Percentiles rank a stretch among this genome's conserved stretches.
Evolutionary conservation across 2,888 invertebrate species (phyloP).

Genomic region (Agonum fuliginosum): DNA sequence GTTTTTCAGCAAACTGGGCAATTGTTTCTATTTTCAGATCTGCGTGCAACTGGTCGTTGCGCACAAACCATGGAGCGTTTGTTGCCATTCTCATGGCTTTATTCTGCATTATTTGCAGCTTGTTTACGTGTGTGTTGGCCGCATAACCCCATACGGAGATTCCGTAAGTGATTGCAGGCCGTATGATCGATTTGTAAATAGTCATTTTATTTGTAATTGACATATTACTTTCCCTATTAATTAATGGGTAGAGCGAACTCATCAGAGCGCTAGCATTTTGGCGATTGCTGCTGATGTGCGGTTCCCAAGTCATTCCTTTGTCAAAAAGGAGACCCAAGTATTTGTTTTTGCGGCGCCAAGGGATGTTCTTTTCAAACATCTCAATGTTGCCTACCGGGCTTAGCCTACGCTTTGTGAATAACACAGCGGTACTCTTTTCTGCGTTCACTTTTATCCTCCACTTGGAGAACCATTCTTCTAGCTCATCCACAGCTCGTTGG

Average conservation of each 20-base stretch:
- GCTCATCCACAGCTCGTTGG: background rate
- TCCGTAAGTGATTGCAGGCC: too few relatives aligned
- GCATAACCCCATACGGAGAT: too few relatives aligned
- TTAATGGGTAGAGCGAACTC: background rate
- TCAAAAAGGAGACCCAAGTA: background rate
- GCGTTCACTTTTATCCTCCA: slow-evolving; percentile 60
- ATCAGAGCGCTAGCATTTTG: background rate
- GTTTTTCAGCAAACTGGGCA: background rate
- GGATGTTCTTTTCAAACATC: background rate
- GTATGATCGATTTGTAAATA: too few relatives aligned
- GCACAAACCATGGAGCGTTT: slow-evolving; percentile 3
- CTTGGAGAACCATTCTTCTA: slow-evolving; percentile 44
- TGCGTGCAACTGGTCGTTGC: background rate
- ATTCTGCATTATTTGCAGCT: too few relatives aligned
- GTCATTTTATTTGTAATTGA: too few relatives aligned
- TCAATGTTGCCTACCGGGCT: background rate
- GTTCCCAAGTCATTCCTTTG: background rate
- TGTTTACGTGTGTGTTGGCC: too few relatives aligned
- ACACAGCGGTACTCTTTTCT: slow-evolving; percentile 57
- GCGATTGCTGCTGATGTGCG: background rate
- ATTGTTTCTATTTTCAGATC: background rate
- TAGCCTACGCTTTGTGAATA: slow-evolving; percentile 20
- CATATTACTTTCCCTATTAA: background rate
- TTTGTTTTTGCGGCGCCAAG: background rate
- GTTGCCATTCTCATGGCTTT: too few relatives aligned